Percentiles rank a stretch among this genome's conserved stretches.
These are phyloP conservation scores for Bactericera cockerelli DNA, from an alignment of 1,140 invertebrate genomes.

Conservation along the genomic window DNA sequence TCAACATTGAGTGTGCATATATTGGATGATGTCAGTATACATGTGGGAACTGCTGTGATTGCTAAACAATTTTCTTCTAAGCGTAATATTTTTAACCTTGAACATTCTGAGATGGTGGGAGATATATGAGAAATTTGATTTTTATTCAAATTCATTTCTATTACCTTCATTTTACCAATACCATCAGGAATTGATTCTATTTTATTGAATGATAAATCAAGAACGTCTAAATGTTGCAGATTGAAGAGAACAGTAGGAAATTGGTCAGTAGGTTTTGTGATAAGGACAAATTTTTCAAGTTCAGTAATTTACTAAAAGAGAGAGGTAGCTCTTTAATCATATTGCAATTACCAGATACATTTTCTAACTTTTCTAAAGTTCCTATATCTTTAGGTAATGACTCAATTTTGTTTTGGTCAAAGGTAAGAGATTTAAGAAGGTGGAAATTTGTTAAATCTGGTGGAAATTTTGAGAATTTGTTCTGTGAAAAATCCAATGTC, in stretches of 20 bases:
- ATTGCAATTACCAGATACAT: constrained; percentile 44
- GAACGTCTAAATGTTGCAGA: constrained; percentile 68
- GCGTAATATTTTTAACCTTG: constrained; percentile 74
- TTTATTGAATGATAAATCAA: constrained; percentile 82
- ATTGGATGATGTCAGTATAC: constrained; percentile 69
- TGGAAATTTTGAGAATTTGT: constrained; percentile 64
- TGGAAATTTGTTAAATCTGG: constrained; percentile 62
- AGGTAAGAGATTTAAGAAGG: constrained; percentile 64
- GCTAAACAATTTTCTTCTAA: constrained; percentile 91
- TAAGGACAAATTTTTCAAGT: constrained; percentile 61
- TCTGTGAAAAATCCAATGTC: constrained; percentile 80
- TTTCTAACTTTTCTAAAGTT: constrained; percentile 68
- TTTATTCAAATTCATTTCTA: constrained; percentile 86
- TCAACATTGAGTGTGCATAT: constrained; percentile 77
- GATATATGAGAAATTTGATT: constrained; percentile 73
- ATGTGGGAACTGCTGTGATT: constrained; percentile 53
- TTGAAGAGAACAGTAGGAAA: constrained; percentile 69
- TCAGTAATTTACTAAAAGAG: constrained; percentile 45
- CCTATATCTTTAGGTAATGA: constrained; percentile 56
- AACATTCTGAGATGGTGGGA: constrained; percentile 64
- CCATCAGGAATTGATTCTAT: constrained; percentile 65
- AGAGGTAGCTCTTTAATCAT: constrained; percentile 42
- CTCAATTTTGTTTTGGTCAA: constrained; percentile 52
- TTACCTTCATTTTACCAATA: constrained; percentile 53
- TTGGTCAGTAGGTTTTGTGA: constrained; percentile 60